Evolutionary conservation across 92 coral and sea anemone genomes (phyloP).

Genomic region (Bergia sp.): DNA sequence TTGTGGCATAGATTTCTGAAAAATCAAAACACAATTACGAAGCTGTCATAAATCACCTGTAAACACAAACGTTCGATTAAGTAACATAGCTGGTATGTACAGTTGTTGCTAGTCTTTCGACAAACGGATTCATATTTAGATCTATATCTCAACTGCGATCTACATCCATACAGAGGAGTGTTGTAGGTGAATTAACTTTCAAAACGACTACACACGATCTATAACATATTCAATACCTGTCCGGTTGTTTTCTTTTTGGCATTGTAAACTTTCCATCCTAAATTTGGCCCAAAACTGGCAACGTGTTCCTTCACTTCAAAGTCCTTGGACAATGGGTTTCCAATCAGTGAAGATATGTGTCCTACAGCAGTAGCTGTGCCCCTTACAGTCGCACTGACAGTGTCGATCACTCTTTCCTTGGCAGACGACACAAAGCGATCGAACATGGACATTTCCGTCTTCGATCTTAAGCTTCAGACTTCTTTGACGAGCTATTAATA

Average conservation of each 20-base stretch:
- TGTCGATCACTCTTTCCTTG: constrained; percentile 54
- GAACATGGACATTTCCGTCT: constrained; percentile 38
- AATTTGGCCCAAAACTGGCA: constrained; percentile 97
- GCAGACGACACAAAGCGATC: constrained; percentile 48
- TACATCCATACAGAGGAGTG: neutral
- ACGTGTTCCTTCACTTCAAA: constrained; percentile 87
- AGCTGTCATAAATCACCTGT: neutral
- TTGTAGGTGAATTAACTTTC: no score
- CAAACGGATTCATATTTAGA: no score
- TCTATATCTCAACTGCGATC: no score
- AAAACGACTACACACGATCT: neutral
- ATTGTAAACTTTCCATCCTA: constrained; percentile 92
- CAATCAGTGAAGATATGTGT: constrained; percentile 86
- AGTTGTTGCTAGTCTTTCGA: no score
- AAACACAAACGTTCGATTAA: neutral
- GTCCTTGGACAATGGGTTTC: constrained; percentile 92
- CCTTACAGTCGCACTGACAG: constrained; percentile 72
- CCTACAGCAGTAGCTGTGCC: constrained; percentile 90
- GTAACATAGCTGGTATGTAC: neutral
- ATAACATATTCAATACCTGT: constrained; percentile 64
- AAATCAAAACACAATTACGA: neutral
- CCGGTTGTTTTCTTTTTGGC: constrained; percentile 93
- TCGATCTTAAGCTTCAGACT: neutral
- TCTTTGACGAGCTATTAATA: neutral
- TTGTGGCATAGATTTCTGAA: neutral